These are phyloP conservation scores for Metalampra italica DNA, from an alignment of 2,888 invertebrate species.

Conservation along the genomic window DNA sequence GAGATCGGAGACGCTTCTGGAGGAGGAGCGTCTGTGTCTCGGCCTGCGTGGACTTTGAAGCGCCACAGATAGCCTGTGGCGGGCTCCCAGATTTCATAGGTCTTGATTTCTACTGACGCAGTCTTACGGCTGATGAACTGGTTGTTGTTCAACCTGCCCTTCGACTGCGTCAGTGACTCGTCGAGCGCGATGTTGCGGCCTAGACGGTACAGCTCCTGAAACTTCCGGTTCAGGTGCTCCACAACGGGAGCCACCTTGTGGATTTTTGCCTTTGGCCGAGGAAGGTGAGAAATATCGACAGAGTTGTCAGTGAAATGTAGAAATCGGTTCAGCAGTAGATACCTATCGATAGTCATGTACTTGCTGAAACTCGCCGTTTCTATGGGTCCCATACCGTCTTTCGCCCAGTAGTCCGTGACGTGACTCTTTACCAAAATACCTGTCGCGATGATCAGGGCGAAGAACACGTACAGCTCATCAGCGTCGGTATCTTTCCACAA, in stretches of 20 bases:
- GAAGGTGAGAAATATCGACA: conserved; percentile 4
- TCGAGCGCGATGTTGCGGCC: conserved; percentile 14
- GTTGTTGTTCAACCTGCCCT: conserved; percentile 17
- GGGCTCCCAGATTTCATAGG: conserved; percentile 19
- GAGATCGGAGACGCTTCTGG: too few species aligned
- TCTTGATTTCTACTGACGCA: conserved; percentile 18
- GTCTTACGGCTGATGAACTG: conserved; percentile 21
- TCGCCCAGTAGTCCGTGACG: too few species aligned
- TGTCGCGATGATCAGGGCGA: too few species aligned
- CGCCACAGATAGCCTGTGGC: conserved; percentile 14
- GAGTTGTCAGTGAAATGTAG: conserved; percentile 19
- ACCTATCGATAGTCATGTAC: conserved; percentile 17
- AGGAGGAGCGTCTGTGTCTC: too few species aligned
- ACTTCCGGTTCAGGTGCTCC: conserved; percentile 16
- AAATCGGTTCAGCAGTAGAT: conserved; percentile 13
- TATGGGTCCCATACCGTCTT: too few species aligned
- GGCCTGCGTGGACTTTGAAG: background rate
- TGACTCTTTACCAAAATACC: too few species aligned
- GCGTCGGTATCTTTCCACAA: too few species aligned
- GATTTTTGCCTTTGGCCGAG: conserved; percentile 13
- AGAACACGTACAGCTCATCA: too few species aligned
- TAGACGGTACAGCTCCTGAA: conserved; percentile 9
- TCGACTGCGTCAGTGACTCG: conserved; percentile 22
- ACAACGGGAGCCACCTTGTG: conserved; percentile 16
- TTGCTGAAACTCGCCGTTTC: conserved; percentile 18